Evolutionary conservation across 2,797 vertebrate genomes (phyloP), one percentile per base, ranked within the genome.

Genomic region (Oreortyx pictus): DNA sequence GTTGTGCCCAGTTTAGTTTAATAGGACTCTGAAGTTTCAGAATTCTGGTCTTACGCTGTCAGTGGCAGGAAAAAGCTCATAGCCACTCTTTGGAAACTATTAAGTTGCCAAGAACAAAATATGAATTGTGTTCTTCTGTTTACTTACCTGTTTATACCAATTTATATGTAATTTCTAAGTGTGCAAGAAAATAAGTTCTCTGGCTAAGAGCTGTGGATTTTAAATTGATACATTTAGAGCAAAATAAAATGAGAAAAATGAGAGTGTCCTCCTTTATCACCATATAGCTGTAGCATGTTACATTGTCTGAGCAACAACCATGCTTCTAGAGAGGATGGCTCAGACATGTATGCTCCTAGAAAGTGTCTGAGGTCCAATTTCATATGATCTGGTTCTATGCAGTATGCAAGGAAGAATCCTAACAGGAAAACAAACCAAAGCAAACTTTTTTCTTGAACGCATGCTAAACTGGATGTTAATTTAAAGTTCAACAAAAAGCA

Each of bases 1-100:
- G 66, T 83, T 91, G 50, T 76, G 20, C 44, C 47, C 50, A 68
- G 78, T 92, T 94, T 90, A 62, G 64, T 71, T 82, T 90, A 92
- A 93, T 78, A 62, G 60, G 39, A 41, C n/a, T 52, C 43, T 56
- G 66, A 74, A 65, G 66, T 52, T 83, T 46, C 31, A 57, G 29
- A 80, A 60, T 8, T 81, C n/a, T 60, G 24, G 14, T 66, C 71
- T 49, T 83, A 24, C 0, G 1, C 66, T 86, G 50, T 59, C 50
- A 73, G 37, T 29, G 37, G 11, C 76, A 87, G 50, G 44, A 60
- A 68, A 61, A 67, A 50, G 29, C 39, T 78, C 75, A 77, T 14
- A 80, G 47, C 37, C 8, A 2, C 70, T 76, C 8, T 92, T 87
- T 78, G 16, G 29, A 85, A 89, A 80, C 43, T 54, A 46, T 6